Evolutionary conservation across 2,113 vertebrate species (phyloP).

Genomic region (Zosterops lateralis): DNA sequence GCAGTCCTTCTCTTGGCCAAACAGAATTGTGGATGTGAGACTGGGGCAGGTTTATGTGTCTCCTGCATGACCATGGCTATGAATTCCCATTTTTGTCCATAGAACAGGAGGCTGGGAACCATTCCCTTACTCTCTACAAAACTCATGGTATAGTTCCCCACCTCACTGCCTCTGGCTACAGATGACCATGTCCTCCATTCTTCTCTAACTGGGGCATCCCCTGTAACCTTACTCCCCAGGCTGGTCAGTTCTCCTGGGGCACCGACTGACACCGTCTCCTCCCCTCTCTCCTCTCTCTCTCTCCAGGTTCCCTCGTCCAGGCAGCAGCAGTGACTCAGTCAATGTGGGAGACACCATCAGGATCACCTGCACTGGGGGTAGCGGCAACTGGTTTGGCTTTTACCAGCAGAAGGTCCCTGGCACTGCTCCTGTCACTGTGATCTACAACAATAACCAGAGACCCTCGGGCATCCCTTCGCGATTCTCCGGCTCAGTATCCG

Average conservation of each 20-base stretch:
- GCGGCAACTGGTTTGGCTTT: neutral
- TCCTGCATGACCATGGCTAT: neutral
- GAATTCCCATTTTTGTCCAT: neutral
- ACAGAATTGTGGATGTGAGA: neutral
- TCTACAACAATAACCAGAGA: rapidly evolving
- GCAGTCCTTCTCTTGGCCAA: neutral
- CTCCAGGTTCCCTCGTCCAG: neutral
- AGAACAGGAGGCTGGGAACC: no score
- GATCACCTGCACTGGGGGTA: neutral
- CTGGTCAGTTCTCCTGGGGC: neutral
- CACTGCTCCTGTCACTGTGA: neutral
- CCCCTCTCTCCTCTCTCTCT: neutral
- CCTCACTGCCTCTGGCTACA: neutral
- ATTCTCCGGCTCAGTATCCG: rapidly evolving
- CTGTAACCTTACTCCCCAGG: neutral
- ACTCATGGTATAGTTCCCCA: neutral
- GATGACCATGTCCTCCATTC: neutral
- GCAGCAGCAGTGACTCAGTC: neutral
- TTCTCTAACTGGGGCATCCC: neutral
- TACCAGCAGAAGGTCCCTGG: neutral
- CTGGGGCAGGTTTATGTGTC: neutral
- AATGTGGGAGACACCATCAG: rapidly evolving
- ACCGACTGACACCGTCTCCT: neutral
- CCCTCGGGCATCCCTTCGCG: neutral
- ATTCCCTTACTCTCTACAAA: neutral